These are phyloP conservation scores for Oreochromis mossambicus DNA, from an alignment of 2,797 vertebrate species.

Conservation along the genomic window DNA sequence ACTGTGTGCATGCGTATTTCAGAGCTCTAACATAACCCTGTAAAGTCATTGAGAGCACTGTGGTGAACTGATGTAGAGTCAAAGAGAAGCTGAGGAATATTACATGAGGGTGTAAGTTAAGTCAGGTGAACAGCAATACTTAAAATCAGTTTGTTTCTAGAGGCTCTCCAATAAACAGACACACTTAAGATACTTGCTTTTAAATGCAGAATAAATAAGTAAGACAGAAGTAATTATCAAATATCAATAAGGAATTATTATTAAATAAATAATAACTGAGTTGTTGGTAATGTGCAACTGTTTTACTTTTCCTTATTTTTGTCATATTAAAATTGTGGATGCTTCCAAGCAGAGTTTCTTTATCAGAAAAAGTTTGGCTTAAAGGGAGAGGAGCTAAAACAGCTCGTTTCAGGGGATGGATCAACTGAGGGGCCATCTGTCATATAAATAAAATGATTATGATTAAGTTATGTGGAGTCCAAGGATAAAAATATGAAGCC, in stretches of 20 bases:
- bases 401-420: background rate
- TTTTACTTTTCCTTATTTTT: background rate
- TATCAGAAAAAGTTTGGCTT: background rate
- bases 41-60: background rate
- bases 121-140: background rate
- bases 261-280: background rate
- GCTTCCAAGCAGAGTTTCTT: background rate
- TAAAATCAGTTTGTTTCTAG: background rate
- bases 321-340: background rate
- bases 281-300: fast-evolving
- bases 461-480: background rate
- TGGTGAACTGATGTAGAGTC: background rate
- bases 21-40: background rate
- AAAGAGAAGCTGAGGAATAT: background rate
- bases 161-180: background rate
- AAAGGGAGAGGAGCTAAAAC: background rate
- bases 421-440: background rate
- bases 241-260: background rate
- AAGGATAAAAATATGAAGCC: background rate
- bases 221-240: background rate
- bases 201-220: background rate
- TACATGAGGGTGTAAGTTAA: background rate
- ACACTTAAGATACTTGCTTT: background rate
- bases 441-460: background rate
- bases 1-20: background rate